phyloP scores from a whole-genome alignment of 2,797 vertebrate species.

The Squalus acanthias region DNA sequence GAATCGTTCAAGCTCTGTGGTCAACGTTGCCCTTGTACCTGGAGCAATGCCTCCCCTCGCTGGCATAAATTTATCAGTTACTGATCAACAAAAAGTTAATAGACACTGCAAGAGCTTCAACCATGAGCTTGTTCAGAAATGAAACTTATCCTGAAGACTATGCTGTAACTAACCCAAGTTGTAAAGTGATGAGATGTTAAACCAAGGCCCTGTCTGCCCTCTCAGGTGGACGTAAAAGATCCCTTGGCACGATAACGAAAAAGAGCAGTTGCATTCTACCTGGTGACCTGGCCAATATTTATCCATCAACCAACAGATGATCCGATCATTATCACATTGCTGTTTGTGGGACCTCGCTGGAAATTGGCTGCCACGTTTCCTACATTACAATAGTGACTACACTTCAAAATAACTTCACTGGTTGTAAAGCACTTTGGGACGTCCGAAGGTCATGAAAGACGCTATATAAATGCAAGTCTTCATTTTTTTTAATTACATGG shows the following conservation, averaged over 20 bases:
- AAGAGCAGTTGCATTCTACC: not conserved
- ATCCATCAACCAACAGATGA: not conserved
- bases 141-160: not conserved
- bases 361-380: not conserved
- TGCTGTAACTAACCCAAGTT: not conserved
- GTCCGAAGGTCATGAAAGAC: not conserved
- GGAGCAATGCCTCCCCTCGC: not conserved
- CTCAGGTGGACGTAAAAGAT: not conserved
- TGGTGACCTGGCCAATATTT: not conserved
- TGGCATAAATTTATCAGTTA: not conserved
- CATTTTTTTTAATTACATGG: not conserved
- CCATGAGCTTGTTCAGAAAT: not conserved
- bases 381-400: not conserved
- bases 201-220: not conserved
- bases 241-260: not conserved
- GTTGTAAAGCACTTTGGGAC: not conserved
- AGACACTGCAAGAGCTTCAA: not conserved
- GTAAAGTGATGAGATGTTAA: not conserved
- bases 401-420: not conserved
- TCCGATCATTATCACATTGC: not conserved
- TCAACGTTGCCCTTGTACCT: not conserved
- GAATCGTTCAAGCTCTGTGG: not conserved
- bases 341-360: too few species aligned
- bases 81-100: not conserved
- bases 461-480: not conserved